phyloP scores from a whole-genome alignment of 2,888 invertebrate species.

The Gastrophysa polygoni region DNA sequence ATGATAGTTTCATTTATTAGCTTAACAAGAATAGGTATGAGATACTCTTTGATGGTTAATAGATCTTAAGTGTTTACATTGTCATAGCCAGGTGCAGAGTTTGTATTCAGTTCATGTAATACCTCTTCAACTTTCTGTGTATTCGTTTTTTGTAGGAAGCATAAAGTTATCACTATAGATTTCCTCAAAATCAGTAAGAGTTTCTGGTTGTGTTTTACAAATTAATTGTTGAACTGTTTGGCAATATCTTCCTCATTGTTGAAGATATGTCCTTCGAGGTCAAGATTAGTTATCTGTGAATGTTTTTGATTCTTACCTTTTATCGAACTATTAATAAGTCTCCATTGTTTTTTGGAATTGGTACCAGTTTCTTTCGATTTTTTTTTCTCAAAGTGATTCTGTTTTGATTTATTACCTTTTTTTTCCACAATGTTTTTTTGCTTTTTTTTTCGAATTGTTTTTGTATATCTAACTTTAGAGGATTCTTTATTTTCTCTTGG shows the following conservation, averaged over 20 bases:
- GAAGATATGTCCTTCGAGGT: background rate
- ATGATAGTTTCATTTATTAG: constrained; percentile 8
- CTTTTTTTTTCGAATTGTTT: background rate
- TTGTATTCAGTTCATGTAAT: constrained; percentile 8
- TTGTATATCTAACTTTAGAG: background rate
- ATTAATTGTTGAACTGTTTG: background rate
- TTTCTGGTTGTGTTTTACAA: background rate
- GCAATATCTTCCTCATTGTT: background rate
- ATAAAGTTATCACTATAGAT: constrained; percentile 4
- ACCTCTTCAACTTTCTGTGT: constrained; percentile 1
- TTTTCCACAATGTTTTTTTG: background rate
- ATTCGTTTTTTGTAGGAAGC: background rate
- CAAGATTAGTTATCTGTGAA: constrained; percentile 2
- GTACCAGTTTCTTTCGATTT: constrained; percentile 1
- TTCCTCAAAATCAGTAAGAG: constrained; percentile 4
- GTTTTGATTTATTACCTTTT: background rate
- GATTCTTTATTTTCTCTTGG: background rate
- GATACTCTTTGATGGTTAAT: background rate
- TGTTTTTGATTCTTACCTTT: constrained; percentile 7
- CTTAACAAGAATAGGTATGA: background rate
- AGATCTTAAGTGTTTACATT: background rate
- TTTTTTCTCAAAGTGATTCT: background rate
- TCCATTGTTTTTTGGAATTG: constrained; percentile 6
- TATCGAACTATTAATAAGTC: constrained; percentile 1
- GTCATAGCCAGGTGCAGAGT: constrained; percentile 6